Base-by-base conservation (phyloP, 2,113 vertebrate species). In the Pedetes capensis region DNA sequence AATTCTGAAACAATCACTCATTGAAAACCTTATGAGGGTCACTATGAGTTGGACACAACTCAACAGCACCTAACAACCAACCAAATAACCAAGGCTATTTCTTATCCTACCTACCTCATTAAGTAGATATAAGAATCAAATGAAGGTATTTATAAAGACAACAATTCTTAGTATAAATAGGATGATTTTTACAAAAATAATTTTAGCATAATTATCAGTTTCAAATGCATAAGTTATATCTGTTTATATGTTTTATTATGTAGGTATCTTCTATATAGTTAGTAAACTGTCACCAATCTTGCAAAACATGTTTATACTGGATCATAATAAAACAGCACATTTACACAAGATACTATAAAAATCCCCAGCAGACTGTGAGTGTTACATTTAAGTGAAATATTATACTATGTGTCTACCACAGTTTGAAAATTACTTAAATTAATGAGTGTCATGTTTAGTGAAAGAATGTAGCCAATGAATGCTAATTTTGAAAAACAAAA, bases 371-470 rank as follows among this genome's bases (percentile, higher is more conserved):
- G 47, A 55, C 14, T 83, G 22, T 86, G 17, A 92, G 71, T 59
- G 4, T 87, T 92, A 51, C 9, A 75, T 87, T 80, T 57, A 85
- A 79, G 18, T 49, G 5, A 86, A 82, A 51, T 91, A 59, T 34
- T 80, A 78, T 72, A 86, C 2, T 51, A 9, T 32, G 20, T 66
- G 39, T 90, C 57, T 83, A 57, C 64, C 32, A 59, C 12, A n/a
- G 18, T 68, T 91, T 85, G 55, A 81, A 94, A 87, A 87, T 27
- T 57, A 92, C 91, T 95, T 72, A 82, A 89, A 42, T 72, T 64
- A 71, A 69, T 25, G 18, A 82, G 85, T 44, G 4, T 51, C 44
- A 64, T 87, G 23, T 75, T 64, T 87, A 39, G 37, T 57, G 34
- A 37, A 92, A 68, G n/a, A 69, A 91, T 72, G 0, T 83, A 89